Percentiles rank a stretch among this genome's conserved stretches.
Evolutionary conservation across 2,113 vertebrate genomes (phyloP).

Genomic region (Hipposideros armiger): DNA sequence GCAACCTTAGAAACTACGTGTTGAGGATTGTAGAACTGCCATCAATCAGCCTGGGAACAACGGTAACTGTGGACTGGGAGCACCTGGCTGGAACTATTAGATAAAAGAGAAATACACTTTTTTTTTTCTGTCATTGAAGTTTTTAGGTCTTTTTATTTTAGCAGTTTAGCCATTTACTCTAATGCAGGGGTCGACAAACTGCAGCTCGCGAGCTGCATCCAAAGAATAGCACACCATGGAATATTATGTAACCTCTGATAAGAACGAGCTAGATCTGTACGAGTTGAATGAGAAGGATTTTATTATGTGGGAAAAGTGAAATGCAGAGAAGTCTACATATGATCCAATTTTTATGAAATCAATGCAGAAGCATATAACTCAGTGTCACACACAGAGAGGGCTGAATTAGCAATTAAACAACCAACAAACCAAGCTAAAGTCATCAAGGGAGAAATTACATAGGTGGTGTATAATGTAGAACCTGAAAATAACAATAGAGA

Average conservation of each 20-base stretch:
- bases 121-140: background rate
- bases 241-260: background rate
- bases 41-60: background rate
- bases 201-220: too few relatives aligned
- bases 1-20: background rate
- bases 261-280: background rate
- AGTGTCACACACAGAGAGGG: background rate
- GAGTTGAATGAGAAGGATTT: background rate
- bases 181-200: background rate
- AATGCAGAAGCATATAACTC: background rate
- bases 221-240: background rate
- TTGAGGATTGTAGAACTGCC: background rate
- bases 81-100: background rate
- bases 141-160: background rate
- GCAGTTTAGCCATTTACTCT: background rate
- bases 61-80: background rate
- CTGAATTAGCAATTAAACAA: background rate
- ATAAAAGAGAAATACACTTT: background rate
- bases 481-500: background rate
- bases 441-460: background rate
- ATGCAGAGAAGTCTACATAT: background rate
- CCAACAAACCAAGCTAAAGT: background rate
- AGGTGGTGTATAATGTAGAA: background rate
- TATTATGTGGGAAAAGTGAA: background rate
- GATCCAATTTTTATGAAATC: slow-evolving; percentile 20